A percentile compares a stretch with the other conserved stretches of the same genome.
Evolutionary conservation across 2,113 vertebrate species (phyloP).

Genomic region (Lontra canadensis): DNA sequence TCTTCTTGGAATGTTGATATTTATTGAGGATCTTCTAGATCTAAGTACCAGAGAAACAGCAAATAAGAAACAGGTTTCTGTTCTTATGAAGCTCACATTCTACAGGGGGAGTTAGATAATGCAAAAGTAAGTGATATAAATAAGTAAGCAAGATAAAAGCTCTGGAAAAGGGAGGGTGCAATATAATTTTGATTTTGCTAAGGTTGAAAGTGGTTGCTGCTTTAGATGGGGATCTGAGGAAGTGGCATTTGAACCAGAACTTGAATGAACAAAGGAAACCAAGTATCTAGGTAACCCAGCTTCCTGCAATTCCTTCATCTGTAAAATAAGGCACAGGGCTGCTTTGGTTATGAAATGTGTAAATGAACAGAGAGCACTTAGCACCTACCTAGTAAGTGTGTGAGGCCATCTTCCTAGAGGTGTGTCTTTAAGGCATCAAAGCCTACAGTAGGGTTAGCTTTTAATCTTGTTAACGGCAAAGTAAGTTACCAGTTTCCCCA

Average conservation of each 20-base stretch:
- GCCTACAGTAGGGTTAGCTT: background rate
- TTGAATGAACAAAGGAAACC: background rate
- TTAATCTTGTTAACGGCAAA: constrained; percentile 9
- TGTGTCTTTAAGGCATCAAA: background rate
- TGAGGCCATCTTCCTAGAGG: background rate
- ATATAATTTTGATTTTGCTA: background rate
- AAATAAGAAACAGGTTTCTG: background rate
- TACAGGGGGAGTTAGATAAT: background rate
- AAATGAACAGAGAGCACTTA: constrained; percentile 3
- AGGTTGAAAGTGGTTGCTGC: background rate
- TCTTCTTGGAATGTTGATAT: constrained; percentile 15
- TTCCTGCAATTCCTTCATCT: background rate
- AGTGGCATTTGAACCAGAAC: background rate
- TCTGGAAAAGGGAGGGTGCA: background rate
- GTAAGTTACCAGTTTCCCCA: background rate
- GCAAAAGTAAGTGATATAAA: background rate
- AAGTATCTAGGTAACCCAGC: background rate
- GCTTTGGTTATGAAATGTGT: background rate
- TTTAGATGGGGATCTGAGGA: background rate
- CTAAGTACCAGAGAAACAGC: constrained; percentile 7
- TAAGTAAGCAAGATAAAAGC: background rate
- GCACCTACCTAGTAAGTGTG: background rate
- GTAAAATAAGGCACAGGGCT: background rate
- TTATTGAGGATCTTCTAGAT: background rate
- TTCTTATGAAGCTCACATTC: background rate